phyloP scores from a whole-genome alignment of 2,113 vertebrate species.

The Catagonus wagneri region DNA sequence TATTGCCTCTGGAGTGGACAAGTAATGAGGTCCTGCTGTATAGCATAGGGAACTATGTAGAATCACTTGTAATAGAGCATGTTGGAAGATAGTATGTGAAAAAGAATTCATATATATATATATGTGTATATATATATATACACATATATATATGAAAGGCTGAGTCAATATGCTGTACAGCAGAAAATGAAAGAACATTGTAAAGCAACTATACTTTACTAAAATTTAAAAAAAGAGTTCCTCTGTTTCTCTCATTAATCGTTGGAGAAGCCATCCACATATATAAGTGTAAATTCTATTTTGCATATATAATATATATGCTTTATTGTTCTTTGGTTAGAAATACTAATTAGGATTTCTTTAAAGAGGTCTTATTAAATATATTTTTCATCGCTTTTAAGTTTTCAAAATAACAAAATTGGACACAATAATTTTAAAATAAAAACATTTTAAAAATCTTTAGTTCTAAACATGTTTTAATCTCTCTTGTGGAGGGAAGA shows the following conservation, averaged over 20 bases:
- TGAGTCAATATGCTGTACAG: too few species aligned
- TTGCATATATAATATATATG: neutral
- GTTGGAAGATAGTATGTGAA: too few species aligned
- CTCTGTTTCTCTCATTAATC: neutral
- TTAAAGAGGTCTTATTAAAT: slow-evolving; percentile 9
- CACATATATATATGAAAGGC: too few species aligned
- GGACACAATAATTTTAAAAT: slow-evolving; percentile 52
- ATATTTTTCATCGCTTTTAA: slow-evolving; percentile 31
- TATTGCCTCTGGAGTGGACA: too few species aligned
- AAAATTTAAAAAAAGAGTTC: neutral
- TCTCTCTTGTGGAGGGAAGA: neutral
- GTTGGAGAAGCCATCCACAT: neutral
- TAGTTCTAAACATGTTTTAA: slow-evolving; percentile 7
- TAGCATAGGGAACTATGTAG: too few species aligned
- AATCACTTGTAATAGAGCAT: too few species aligned
- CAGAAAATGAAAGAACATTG: too few species aligned
- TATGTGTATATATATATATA: too few species aligned
- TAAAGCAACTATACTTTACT: too few species aligned
- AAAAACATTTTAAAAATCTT: slow-evolving; percentile 45
- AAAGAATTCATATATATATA: too few species aligned
- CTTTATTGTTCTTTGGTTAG: slow-evolving; percentile 39
- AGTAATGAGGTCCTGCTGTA: too few species aligned
- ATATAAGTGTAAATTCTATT: neutral
- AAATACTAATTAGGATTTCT: neutral
- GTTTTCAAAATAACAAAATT: slow-evolving; percentile 11